phyloP scores from a whole-genome alignment of 2,797 vertebrate genomes.

The Distichodus sexfasciatus region DNA sequence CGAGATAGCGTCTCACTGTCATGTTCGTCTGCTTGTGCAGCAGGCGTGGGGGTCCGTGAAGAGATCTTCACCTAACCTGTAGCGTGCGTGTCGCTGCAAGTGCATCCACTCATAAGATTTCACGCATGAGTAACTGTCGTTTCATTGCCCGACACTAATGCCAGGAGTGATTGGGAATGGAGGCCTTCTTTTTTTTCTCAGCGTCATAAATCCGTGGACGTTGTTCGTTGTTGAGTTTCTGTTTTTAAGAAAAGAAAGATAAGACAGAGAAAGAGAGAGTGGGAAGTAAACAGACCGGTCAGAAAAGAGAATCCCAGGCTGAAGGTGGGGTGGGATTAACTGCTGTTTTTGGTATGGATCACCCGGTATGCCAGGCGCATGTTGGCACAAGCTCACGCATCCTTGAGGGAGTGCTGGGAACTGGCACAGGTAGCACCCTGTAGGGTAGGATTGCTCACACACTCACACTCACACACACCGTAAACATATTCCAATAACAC shows the following conservation, averaged over 20 bases:
- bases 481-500: slow-evolving; percentile 24
- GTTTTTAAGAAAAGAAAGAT: neutral
- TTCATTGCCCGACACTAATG: slow-evolving; percentile 7
- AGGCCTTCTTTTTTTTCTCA: too few relatives aligned
- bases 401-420: slow-evolving; percentile 6
- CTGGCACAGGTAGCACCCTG: slow-evolving; percentile 1
- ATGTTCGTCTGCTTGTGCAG: slow-evolving; percentile 3
- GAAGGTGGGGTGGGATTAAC: neutral
- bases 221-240: neutral
- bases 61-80: neutral
- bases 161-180: neutral
- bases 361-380: neutral
- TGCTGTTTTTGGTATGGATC: slow-evolving; percentile 30
- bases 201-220: neutral
- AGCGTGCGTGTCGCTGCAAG: neutral
- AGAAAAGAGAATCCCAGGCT: neutral
- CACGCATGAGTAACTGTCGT: slow-evolving; percentile 14
- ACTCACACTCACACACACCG: slow-evolving; percentile 22
- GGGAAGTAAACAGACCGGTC: neutral
- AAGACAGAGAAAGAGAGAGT: neutral
- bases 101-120: neutral
- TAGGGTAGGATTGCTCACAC: slow-evolving; percentile 1
- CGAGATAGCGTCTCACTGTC: neutral
- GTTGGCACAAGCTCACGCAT: slow-evolving; percentile 24
- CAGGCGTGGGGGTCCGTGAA: neutral